These are phyloP conservation scores for Homalodisca vitripennis DNA, from an alignment of 1,140 invertebrate species.

Conservation along the genomic window DNA sequence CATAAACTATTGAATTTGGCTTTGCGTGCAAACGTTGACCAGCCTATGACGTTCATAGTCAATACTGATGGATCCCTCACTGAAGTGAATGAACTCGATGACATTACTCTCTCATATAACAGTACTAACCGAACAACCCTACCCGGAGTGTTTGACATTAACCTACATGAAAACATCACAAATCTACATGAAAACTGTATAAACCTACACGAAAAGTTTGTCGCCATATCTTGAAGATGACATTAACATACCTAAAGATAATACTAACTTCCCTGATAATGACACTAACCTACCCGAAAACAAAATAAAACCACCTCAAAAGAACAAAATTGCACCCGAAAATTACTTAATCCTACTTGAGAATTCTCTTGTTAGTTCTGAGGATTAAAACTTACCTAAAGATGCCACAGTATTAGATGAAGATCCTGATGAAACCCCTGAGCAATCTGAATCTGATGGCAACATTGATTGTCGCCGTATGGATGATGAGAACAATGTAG, in stretches of 20 bases:
- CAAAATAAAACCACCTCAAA: too few relatives aligned
- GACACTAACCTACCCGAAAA: too few relatives aligned
- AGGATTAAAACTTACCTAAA: too few relatives aligned
- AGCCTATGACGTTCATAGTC: background rate
- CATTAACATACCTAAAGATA: background rate
- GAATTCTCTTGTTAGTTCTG: too few relatives aligned
- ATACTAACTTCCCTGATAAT: background rate
- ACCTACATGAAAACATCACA: background rate
- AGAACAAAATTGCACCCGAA: too few relatives aligned
- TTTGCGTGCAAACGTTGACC: background rate
- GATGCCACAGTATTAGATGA: background rate
- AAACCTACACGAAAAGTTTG: background rate
- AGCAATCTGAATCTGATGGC: background rate
- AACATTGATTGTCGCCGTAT: background rate
- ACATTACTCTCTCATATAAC: background rate
- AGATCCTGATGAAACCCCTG: background rate
- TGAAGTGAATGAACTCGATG: background rate
- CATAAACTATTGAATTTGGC: conserved; percentile 8
- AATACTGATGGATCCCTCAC: background rate
- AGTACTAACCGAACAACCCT: background rate
- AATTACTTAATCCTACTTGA: too few relatives aligned
- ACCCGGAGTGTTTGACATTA: background rate
- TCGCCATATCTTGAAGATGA: background rate
- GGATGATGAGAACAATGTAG: background rate
- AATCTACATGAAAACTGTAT: background rate